Evolutionary conservation across 2,113 vertebrate species (phyloP), one percentile per base, ranked within the genome.

Genomic region (Xiphophorus maculatus): DNA sequence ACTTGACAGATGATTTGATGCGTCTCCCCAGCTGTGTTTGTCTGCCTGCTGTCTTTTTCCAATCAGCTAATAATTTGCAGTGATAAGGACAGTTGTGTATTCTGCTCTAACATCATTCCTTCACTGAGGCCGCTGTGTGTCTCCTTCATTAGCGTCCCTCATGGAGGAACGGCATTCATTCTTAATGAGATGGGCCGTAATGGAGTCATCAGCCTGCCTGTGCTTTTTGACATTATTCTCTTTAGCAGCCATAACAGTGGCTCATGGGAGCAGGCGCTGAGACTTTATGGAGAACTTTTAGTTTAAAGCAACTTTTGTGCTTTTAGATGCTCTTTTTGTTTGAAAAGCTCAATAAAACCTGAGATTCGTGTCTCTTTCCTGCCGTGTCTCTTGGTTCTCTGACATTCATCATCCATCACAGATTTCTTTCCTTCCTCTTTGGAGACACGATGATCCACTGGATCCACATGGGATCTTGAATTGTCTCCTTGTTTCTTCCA

Each of bases 61-160:
- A 30, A 17, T 11, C 63, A 42, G 71, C 30, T 75, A 62, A 87
- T 88, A 77, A 89, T 84, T 84, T 87, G 81, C 82, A 80, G 89
- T 69, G 78, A 93, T 92, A 85, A 92, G 86, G 77, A 85, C 78
- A 90, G 87, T 85, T 76, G 89, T 84, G 80, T 88, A 87, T 89
- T 93, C 91, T 84, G 86, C 82, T 86, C 80, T 83, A 90, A 92
- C 86, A 88, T 91, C 87, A 87, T 87, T 79, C 64, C 81, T 84
- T 91, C 79, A 90, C 81, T 77, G 88, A 84, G 89, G 79, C 90
- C 89, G 91, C 91, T 89, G 90, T 91, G 88, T 88, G 82, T 84
- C 73, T 80, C 82, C 83, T 91, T 92, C 89, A 89, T 94, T 93
- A 91, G 79, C n/a, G 63, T 87, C 82, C 74, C 77, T 90, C 83